Evolutionary conservation across 2,888 invertebrate genomes (phyloP).

Genomic region (Sinhomidia bicolor): DNA sequence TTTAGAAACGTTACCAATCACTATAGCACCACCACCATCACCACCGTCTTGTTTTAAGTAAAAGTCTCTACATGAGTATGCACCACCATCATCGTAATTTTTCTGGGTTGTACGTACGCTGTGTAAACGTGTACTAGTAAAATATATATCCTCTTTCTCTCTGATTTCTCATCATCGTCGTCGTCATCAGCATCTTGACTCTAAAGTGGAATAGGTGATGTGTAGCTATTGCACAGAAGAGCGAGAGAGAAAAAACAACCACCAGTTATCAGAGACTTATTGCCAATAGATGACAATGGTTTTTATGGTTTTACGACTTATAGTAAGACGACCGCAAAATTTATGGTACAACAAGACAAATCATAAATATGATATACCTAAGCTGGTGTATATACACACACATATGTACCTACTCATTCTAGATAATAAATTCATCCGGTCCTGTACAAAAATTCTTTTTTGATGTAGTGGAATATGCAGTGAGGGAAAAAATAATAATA

Average conservation of each 20-base stretch:
- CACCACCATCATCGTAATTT: background rate
- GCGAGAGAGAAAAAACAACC: background rate
- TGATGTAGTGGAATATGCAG: no score
- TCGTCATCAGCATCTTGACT: background rate
- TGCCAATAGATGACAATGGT: constrained; percentile 30
- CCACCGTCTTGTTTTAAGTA: background rate
- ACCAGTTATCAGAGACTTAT: constrained; percentile 9
- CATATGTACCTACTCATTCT: background rate
- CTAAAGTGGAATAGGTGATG: background rate
- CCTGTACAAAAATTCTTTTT: background rate
- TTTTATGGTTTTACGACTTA: constrained; percentile 50
- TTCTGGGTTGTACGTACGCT: background rate
- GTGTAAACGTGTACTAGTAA: background rate
- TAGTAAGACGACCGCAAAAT: constrained; percentile 24
- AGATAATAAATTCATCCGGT: constrained; percentile 5
- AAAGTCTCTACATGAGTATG: background rate
- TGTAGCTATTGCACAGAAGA: no score
- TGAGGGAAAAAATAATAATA: no score
- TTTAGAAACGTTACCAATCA: background rate
- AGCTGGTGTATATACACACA: no score
- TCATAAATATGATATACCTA: background rate
- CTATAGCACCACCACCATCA: constrained; percentile 20
- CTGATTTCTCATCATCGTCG: constrained; percentile 2
- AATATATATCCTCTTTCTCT: background rate
- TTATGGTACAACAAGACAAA: background rate